Evolutionary conservation across 37 sponge, comb jelly and placozoan genomes (phyloP).

Genomic region (Spongilla lacustris): DNA sequence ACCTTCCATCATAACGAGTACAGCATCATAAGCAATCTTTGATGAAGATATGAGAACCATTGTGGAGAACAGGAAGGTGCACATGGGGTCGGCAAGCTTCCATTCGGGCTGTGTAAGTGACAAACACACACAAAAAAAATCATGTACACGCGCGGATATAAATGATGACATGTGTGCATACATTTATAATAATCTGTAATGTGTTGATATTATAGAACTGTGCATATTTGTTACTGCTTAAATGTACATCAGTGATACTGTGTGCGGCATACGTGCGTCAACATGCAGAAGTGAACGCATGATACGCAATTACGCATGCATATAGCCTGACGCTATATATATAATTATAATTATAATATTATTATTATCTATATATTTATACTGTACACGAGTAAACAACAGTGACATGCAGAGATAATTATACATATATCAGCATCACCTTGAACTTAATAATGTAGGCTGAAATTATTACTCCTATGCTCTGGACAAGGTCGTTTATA

Average conservation of each 20-base stretch:
- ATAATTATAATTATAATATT: no score
- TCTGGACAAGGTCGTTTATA: conserved; percentile 4
- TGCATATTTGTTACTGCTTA: no score
- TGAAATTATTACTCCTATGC: conserved; percentile 7
- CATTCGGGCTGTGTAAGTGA: conserved; percentile 25
- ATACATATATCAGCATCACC: neutral
- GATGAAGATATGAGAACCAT: conserved; percentile 56
- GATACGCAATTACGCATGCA: no score
- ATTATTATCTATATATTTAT: neutral
- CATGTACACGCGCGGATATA: no score
- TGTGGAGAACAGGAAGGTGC: conserved; percentile 63
- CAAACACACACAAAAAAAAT: neutral
- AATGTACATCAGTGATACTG: no score
- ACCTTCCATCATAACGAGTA: conserved; percentile 76
- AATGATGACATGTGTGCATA: no score
- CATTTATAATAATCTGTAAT: no score
- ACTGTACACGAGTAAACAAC: neutral
- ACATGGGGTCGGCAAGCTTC: conserved; percentile 68
- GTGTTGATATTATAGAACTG: no score
- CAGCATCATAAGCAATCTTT: conserved; percentile 52
- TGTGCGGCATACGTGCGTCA: no score
- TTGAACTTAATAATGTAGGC: conserved; percentile 18
- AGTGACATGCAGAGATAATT: neutral
- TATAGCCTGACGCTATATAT: no score
- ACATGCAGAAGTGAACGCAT: no score